Conservation (phyloP, 2,888 invertebrate species). For the Eueremaeus valkanovi region DNA sequence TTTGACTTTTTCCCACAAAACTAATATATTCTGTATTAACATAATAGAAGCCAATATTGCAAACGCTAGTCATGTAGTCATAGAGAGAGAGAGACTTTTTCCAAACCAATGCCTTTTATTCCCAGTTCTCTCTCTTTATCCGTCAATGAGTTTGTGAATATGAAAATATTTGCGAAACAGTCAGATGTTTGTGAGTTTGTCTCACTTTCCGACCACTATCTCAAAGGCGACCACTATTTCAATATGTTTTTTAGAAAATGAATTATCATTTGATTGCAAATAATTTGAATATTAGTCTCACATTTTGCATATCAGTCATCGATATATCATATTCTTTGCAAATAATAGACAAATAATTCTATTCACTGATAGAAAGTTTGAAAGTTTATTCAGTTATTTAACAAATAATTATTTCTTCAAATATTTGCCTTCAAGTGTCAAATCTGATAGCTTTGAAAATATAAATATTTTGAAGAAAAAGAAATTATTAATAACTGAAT, state of each 20-base stretch:
- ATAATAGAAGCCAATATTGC: slow-evolving; percentile 8
- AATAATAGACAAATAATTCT: too few relatives aligned
- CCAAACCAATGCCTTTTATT: neutral
- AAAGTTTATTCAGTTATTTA: too few relatives aligned
- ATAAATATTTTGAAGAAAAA: too few relatives aligned
- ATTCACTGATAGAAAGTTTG: too few relatives aligned
- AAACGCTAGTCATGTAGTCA: neutral
- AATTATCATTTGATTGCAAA: neutral
- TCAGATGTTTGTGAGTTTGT: slow-evolving; percentile 10
- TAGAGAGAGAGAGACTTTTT: neutral
- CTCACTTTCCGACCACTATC: neutral
- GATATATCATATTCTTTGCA: too few relatives aligned
- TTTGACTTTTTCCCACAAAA: slow-evolving; percentile 33
- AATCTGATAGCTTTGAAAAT: too few relatives aligned
- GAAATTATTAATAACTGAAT: too few relatives aligned
- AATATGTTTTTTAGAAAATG: slow-evolving; percentile 1
- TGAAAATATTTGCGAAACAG: neutral
- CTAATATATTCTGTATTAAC: slow-evolving; percentile 24
- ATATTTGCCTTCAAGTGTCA: too few relatives aligned
- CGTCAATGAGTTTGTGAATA: neutral
- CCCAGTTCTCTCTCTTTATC: neutral
- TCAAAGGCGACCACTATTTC: neutral
- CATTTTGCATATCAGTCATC: too few relatives aligned
- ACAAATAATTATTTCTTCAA: too few relatives aligned
- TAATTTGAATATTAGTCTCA: too few relatives aligned